Evolutionary conservation across 2,888 invertebrate genomes (phyloP).

Genomic region (Microctonus aethiopoides): DNA sequence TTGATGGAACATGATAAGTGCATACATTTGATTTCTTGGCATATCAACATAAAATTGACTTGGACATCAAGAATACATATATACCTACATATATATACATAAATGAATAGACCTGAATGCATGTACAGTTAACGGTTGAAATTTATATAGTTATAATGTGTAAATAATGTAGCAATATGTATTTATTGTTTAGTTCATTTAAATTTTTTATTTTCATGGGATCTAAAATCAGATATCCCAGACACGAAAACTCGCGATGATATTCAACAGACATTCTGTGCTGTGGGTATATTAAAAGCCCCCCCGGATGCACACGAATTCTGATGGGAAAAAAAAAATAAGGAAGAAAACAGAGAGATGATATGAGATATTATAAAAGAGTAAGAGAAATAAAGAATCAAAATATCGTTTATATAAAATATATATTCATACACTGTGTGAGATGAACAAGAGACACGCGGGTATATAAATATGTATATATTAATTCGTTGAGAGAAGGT

Average conservation of each 20-base stretch:
- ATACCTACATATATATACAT: neutral
- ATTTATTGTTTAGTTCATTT: neutral
- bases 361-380: neutral
- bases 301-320: neutral
- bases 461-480: neutral
- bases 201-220: neutral
- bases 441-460: neutral
- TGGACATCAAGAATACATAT: no score
- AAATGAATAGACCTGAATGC: neutral
- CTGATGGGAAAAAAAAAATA: neutral
- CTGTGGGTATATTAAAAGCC: conserved; percentile 36
- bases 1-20: conserved; percentile 30
- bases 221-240: conserved; percentile 29
- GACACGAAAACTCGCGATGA: conserved; percentile 34
- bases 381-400: neutral
- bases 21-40: conserved; percentile 21
- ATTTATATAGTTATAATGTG: no score
- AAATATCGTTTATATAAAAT: neutral
- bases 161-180: neutral
- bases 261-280: conserved; percentile 41
- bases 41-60: neutral
- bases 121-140: neutral
- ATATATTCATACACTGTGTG: neutral
- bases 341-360: neutral
- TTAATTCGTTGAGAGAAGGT: no score